Percentiles rank a stretch among this genome's conserved stretches.
Evolutionary conservation across 2,888 invertebrate genomes (phyloP).

Genomic region (Hyppa rectilinea): DNA sequence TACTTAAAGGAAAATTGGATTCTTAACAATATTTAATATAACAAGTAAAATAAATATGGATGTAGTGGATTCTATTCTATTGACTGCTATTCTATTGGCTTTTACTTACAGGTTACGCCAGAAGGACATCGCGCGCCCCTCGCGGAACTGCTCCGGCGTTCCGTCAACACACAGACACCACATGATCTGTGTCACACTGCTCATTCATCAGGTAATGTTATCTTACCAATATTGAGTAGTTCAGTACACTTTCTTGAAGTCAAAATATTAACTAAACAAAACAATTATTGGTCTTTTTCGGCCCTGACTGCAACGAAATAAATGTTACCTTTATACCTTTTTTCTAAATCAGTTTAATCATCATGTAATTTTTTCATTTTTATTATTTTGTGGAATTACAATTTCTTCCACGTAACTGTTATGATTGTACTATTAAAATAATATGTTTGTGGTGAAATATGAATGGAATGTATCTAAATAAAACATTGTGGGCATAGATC

Average conservation of each 20-base stretch:
- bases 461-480: constrained; percentile 52
- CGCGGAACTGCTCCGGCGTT: constrained; percentile 94
- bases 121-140: constrained; percentile 96
- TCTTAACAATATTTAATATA: too few relatives aligned
- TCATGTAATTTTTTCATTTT: neutral
- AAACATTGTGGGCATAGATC: constrained; percentile 85
- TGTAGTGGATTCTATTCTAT: too few relatives aligned
- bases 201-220: constrained; percentile 92
- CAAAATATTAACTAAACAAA: neutral
- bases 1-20: too few relatives aligned
- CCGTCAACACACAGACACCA: constrained; percentile 96
- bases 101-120: constrained; percentile 92
- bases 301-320: neutral
- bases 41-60: too few relatives aligned
- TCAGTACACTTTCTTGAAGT: neutral
- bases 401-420: neutral
- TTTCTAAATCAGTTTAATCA: neutral
- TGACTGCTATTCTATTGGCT: neutral
- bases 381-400: neutral
- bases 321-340: neutral
- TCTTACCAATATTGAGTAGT: neutral
- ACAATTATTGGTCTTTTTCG: neutral
- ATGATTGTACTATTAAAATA: neutral
- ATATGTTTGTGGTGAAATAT: constrained; percentile 11
- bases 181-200: constrained; percentile 93